Percentiles rank a stretch among this genome's conserved stretches.
phyloP scores from a whole-genome alignment of 2,797 vertebrate species.

The Hybognathus amarus region DNA sequence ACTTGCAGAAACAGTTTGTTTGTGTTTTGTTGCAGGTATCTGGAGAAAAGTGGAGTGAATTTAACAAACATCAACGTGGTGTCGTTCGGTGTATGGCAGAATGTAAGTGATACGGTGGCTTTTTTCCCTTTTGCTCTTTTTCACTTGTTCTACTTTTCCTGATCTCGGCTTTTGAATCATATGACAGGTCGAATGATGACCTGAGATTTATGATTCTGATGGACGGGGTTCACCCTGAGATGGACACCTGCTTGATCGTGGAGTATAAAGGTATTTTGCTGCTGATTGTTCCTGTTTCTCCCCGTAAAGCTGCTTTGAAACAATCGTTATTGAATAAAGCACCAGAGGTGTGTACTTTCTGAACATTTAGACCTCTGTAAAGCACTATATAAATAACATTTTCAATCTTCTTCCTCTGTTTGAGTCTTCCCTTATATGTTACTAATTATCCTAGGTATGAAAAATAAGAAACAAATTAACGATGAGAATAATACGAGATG shows the following conservation, averaged over 20 bases:
- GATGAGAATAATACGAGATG: background rate
- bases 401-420: background rate
- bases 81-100: slow-evolving; percentile 81
- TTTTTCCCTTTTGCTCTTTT: background rate
- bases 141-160: background rate
- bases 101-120: slow-evolving; percentile 66
- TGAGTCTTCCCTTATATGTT: background rate
- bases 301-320: background rate
- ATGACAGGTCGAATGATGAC: slow-evolving; percentile 74
- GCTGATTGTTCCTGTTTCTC: background rate
- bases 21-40: slow-evolving; percentile 56
- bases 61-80: slow-evolving; percentile 80
- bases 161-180: background rate
- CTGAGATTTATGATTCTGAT: slow-evolving; percentile 85
- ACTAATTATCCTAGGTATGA: background rate
- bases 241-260: slow-evolving; percentile 85
- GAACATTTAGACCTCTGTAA: background rate
- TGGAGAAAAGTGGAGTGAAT: slow-evolving; percentile 75
- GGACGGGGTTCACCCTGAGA: slow-evolving; percentile 84
- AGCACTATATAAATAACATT: background rate
- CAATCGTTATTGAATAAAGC: background rate
- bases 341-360: no score
- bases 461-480: background rate
- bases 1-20: background rate
- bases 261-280: slow-evolving; percentile 82